A percentile compares a stretch with the other conserved stretches of the same genome.
Evolutionary conservation across 2,113 vertebrate genomes (phyloP).

Genomic region (Ellobius talpinus): DNA sequence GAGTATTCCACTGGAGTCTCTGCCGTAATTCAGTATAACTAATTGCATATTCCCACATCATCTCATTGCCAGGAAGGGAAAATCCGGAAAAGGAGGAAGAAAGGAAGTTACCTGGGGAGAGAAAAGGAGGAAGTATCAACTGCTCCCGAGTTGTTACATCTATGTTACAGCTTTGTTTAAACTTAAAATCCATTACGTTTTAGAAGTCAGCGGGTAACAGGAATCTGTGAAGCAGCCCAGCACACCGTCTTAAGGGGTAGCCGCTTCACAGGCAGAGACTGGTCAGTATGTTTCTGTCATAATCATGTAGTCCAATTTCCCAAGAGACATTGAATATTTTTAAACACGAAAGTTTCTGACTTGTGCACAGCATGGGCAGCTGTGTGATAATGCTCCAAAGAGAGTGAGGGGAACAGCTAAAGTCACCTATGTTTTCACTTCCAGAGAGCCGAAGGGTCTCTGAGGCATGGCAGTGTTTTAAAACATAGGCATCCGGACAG

Average conservation of each 20-base stretch:
- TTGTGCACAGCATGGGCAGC: neutral
- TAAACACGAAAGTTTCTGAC: neutral
- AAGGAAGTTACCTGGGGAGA: neutral
- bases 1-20: neutral
- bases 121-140: neutral
- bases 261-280: neutral
- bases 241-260: neutral
- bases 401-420: neutral
- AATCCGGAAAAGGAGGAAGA: neutral
- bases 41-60: neutral
- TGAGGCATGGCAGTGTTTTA: neutral
- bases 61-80: conserved; percentile 17
- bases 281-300: neutral
- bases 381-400: neutral
- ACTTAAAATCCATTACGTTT: neutral
- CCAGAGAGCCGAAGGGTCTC: neutral
- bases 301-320: neutral
- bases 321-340: neutral
- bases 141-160: neutral
- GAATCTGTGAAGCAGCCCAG: neutral
- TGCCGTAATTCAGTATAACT: neutral
- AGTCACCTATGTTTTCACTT: neutral
- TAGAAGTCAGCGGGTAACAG: neutral
- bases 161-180: conserved; percentile 1
- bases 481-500: neutral